phyloP scores from a whole-genome alignment of 1,140 invertebrate species.

The Coelopa frigida region DNA sequence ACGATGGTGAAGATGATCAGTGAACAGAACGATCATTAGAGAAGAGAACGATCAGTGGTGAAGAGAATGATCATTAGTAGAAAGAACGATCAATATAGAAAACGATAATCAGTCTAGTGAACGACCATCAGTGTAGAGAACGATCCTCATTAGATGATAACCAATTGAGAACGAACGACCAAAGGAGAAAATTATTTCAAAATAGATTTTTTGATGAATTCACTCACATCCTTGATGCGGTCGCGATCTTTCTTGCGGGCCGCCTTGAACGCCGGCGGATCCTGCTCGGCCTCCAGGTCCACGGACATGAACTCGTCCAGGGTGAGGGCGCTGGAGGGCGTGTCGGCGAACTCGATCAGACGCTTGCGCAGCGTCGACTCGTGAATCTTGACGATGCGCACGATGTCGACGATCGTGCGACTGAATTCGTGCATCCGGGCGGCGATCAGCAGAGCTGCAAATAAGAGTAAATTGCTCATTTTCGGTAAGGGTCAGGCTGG shows the following conservation, averaged over 20 bases:
- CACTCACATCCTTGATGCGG: conserved; percentile 60
- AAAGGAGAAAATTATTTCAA: background rate
- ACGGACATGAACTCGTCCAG: conserved; percentile 96
- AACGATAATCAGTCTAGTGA: too few species aligned
- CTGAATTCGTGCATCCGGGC: conserved; percentile 88
- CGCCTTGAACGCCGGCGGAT: conserved; percentile 90
- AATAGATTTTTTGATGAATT: background rate
- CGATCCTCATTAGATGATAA: background rate
- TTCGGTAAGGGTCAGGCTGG: background rate
- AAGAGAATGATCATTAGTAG: too few species aligned
- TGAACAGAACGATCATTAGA: too few species aligned
- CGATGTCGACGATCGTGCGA: conserved; percentile 79
- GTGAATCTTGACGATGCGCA: conserved; percentile 93
- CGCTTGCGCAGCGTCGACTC: conserved; percentile 88
- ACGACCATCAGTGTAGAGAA: too few species aligned
- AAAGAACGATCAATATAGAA: too few species aligned
- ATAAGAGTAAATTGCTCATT: conserved; percentile 3
- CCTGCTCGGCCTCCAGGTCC: conserved; percentile 93
- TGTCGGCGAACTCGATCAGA: conserved; percentile 91
- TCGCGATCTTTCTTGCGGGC: conserved; percentile 82
- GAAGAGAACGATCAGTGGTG: too few species aligned
- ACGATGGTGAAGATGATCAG: too few species aligned
- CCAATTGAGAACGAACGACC: too few species aligned
- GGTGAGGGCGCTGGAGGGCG: conserved; percentile 82
- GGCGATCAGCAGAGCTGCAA: conserved; percentile 83